A percentile compares a stretch with the other conserved stretches of the same genome.
These are phyloP conservation scores for Aplochiton taeniatus DNA, from an alignment of 2,797 vertebrate genomes.

Conservation along the genomic window DNA sequence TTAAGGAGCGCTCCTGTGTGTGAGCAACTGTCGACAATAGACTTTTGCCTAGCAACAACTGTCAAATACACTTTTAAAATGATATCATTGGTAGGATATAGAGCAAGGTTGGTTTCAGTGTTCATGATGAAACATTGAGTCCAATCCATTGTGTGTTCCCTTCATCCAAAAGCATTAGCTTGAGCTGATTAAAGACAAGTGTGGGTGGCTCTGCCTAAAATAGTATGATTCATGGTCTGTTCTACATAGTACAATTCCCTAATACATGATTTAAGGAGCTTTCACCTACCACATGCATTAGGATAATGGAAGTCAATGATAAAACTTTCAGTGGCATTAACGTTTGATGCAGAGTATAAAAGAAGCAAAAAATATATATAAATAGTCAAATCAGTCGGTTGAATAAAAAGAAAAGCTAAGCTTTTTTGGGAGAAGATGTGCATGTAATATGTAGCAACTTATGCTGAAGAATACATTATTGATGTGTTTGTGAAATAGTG, in stretches of 20 bases:
- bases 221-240: slow-evolving; percentile 64
- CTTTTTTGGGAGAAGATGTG: slow-evolving; percentile 54
- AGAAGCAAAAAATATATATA: slow-evolving; percentile 52
- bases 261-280: slow-evolving; percentile 78
- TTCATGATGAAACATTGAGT: no score
- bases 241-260: slow-evolving; percentile 74
- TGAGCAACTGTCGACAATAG: no score
- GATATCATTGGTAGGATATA: no score
- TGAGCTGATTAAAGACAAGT: slow-evolving; percentile 54
- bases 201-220: slow-evolving; percentile 50
- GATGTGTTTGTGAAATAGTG: slow-evolving; percentile 57
- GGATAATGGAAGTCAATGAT: slow-evolving; percentile 74
- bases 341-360: slow-evolving; percentile 79
- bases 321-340: slow-evolving; percentile 80
- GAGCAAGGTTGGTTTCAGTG: no score
- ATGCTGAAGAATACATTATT: slow-evolving; percentile 63
- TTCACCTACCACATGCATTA: slow-evolving; percentile 73
- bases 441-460: slow-evolving; percentile 53
- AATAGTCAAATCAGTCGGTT: slow-evolving; percentile 58
- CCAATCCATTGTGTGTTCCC: slow-evolving; percentile 11
- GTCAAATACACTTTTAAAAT: no score
- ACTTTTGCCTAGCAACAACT: no score
- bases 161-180: slow-evolving; percentile 33
- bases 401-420: slow-evolving; percentile 47
- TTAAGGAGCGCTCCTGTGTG: no score